A percentile compares a stretch with the other conserved stretches of the same genome.
Evolutionary conservation across 2,113 vertebrate species (phyloP).

Genomic region (Sturnira hondurensis): DNA sequence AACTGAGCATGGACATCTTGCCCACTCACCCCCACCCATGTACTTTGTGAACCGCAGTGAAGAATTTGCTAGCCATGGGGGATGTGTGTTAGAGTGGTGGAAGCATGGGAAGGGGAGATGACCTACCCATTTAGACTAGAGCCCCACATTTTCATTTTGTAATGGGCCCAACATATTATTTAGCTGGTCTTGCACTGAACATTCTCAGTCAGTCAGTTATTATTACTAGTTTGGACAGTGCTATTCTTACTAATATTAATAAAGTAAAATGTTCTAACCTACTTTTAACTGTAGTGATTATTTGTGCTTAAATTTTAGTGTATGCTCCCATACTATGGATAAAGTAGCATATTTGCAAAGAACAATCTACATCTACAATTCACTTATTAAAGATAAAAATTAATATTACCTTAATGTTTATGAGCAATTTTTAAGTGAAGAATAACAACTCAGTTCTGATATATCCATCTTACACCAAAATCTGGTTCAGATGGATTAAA

Average conservation of each 20-base stretch:
- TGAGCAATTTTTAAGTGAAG: not conserved
- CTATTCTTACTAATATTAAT: not conserved
- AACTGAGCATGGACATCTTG: not conserved
- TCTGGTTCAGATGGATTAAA: conserved; percentile 20
- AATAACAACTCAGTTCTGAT: not conserved
- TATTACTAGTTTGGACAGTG: not conserved
- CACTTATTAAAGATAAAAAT: not conserved
- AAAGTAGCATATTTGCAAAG: not conserved
- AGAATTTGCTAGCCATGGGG: not conserved
- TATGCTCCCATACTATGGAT: not conserved
- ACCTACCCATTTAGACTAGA: not conserved
- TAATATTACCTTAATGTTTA: not conserved
- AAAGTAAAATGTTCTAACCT: not conserved
- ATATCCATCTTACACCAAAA: not conserved
- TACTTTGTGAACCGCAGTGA: not conserved
- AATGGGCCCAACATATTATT: not conserved
- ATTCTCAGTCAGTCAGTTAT: not conserved
- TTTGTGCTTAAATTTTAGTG: not conserved
- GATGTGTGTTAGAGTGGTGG: not conserved
- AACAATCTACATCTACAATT: not conserved
- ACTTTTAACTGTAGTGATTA: not conserved
- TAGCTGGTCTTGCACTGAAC: not conserved
- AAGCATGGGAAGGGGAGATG: not conserved
- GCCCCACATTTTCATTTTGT: not conserved
- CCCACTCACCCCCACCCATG: not conserved